Conservation (phyloP, 2,113 vertebrate species). For the Sinosuthora webbiana region DNA sequence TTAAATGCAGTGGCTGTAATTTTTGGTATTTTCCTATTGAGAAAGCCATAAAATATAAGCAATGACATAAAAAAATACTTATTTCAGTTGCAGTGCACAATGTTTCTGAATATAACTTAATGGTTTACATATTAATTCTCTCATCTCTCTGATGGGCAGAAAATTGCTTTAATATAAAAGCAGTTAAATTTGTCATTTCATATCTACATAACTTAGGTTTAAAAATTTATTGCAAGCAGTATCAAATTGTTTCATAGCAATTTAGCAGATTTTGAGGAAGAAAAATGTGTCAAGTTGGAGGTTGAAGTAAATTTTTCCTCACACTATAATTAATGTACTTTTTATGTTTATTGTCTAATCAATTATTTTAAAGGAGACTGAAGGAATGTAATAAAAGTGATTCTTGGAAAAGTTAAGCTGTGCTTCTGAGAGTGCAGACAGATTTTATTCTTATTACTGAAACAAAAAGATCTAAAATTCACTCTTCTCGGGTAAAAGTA, state of each 20-base stretch:
- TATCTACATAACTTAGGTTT: slow-evolving; percentile 39
- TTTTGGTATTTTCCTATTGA: slow-evolving; percentile 59
- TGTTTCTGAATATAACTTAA: slow-evolving; percentile 62
- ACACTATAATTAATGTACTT: slow-evolving; percentile 51
- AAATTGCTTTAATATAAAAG: slow-evolving; percentile 71
- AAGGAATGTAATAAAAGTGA: slow-evolving; percentile 8
- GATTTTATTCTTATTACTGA: not conserved
- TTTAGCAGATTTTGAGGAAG: slow-evolving; percentile 40
- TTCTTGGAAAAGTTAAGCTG: not conserved
- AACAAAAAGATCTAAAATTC: slow-evolving; percentile 27
- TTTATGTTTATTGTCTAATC: slow-evolving; percentile 59
- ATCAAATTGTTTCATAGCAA: slow-evolving; percentile 49
- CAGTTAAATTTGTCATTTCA: slow-evolving; percentile 69
- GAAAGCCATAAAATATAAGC: slow-evolving; percentile 50
- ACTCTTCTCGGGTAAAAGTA: not conserved
- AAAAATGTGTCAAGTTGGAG: slow-evolving; percentile 34
- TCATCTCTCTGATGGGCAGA: slow-evolving; percentile 66
- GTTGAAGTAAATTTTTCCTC: slow-evolving; percentile 24
- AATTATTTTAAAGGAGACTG: slow-evolving; percentile 56
- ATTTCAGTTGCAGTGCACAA: slow-evolving; percentile 39
- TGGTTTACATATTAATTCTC: slow-evolving; percentile 71
- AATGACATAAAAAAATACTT: slow-evolving; percentile 35
- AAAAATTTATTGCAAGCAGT: slow-evolving; percentile 51
- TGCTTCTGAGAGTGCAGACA: not conserved
- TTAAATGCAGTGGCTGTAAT: slow-evolving; percentile 41